Conservation (phyloP, 2,113 vertebrate species). For the Elephantulus edwardii region DNA sequence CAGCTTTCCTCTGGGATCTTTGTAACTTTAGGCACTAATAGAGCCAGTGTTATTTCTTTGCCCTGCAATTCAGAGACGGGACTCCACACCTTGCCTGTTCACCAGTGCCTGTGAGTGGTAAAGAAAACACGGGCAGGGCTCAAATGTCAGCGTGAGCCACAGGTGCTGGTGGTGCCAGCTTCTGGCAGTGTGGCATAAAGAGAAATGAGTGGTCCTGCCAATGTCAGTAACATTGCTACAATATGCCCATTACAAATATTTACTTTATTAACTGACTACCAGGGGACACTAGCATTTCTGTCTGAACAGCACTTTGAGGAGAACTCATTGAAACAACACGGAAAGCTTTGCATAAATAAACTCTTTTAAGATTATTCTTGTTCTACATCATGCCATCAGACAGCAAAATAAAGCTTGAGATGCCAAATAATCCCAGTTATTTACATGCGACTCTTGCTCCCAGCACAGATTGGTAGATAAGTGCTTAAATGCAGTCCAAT, state of each 20-base stretch:
- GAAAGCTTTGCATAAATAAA: conserved; percentile 55
- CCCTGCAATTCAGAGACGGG: conserved; percentile 15
- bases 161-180: conserved; percentile 68
- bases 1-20: background rate
- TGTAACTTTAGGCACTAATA: conserved; percentile 58
- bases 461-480: background rate
- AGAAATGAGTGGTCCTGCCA: conserved; percentile 59
- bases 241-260: conserved; percentile 71
- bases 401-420: conserved; percentile 51
- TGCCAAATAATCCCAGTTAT: conserved; percentile 36
- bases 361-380: conserved; percentile 37
- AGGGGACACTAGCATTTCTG: conserved; percentile 47
- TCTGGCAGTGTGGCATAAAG: conserved; percentile 61
- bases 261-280: conserved; percentile 63
- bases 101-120: conserved; percentile 16
- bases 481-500: conserved; percentile 5
- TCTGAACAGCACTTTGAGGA: conserved; percentile 67
- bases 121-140: conserved; percentile 62
- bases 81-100: conserved; percentile 39
- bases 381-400: background rate
- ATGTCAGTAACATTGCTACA: conserved; percentile 29
- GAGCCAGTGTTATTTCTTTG: conserved; percentile 51
- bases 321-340: conserved; percentile 48
- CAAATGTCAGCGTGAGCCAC: conserved; percentile 66
- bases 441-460: background rate